These are phyloP conservation scores for Drosophila kambysellisi DNA, from an alignment of 2,888 invertebrate genomes.

Conservation along the genomic window DNA sequence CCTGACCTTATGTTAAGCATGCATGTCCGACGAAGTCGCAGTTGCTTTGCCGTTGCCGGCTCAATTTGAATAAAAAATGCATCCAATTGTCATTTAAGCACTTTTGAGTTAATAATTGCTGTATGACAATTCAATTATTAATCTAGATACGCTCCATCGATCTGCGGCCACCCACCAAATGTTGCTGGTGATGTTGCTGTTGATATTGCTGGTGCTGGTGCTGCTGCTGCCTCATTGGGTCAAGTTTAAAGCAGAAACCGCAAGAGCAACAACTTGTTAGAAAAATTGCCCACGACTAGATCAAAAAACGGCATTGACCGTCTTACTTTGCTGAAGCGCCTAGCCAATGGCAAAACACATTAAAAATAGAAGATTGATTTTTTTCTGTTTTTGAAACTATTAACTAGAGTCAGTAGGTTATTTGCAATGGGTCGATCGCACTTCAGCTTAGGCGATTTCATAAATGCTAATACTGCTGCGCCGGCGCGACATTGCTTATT, in stretches of 20 bases:
- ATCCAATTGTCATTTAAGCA: not conserved
- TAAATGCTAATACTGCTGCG: constrained; percentile 50
- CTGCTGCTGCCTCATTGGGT: constrained; percentile 59
- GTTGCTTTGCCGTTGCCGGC: not conserved
- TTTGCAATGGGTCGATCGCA: constrained; percentile 61
- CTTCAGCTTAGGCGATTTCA: constrained; percentile 47
- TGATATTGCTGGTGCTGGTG: constrained; percentile 5
- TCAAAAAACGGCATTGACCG: constrained; percentile 81
- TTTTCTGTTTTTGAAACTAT: constrained; percentile 30
- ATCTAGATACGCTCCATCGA: constrained; percentile 28
- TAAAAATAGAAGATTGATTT: constrained; percentile 56
- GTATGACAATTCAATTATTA: constrained; percentile 7
- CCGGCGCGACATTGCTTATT: constrained; percentile 55
- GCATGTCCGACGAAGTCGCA: not conserved
- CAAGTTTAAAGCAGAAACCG: constrained; percentile 63
- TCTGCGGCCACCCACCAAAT: constrained; percentile 28
- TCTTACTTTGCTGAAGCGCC: constrained; percentile 49
- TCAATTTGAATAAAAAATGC: not conserved
- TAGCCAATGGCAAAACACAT: constrained; percentile 39
- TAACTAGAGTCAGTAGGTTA: constrained; percentile 54
- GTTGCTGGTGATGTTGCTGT: constrained; percentile 8
- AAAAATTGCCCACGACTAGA: constrained; percentile 67
- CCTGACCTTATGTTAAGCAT: not conserved
- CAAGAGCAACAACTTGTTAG: constrained; percentile 28
- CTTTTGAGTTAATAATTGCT: not conserved